Percentiles rank a stretch among this genome's conserved stretches.
phyloP scores from a whole-genome alignment of 2,888 invertebrate species.

The Euproctis similis region DNA sequence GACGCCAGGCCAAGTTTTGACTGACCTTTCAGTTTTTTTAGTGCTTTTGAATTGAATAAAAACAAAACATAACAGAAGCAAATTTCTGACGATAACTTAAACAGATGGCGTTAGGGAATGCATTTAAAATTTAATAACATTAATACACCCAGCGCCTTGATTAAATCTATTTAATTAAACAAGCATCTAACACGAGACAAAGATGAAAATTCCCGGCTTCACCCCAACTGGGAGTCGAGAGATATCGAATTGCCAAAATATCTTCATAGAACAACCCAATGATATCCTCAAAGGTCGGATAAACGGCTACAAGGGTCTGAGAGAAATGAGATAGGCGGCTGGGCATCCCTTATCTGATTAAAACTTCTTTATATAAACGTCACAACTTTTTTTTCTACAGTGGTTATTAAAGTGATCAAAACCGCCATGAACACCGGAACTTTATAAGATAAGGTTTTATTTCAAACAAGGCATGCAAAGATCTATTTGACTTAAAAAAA shows the following conservation, averaged over 20 bases:
- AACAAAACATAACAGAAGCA: no score
- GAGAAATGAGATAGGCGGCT: slow-evolving; percentile 25
- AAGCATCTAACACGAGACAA: slow-evolving; percentile 39
- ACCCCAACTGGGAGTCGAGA: slow-evolving; percentile 35
- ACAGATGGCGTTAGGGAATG: slow-evolving; percentile 16
- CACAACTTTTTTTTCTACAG: no score
- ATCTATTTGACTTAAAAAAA: no score
- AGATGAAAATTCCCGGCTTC: slow-evolving; percentile 39
- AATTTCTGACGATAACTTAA: no score
- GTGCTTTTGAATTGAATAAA: no score
- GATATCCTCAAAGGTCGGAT: slow-evolving; percentile 27
- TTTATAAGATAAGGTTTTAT: no score
- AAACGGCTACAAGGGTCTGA: slow-evolving; percentile 30
- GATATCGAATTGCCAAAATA: slow-evolving; percentile 44
- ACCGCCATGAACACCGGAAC: no score
- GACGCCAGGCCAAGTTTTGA: no score
- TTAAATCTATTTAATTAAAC: slow-evolving; percentile 49
- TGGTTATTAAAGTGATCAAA: no score
- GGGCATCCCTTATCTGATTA: slow-evolving; percentile 28
- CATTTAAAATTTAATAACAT: slow-evolving; percentile 29
- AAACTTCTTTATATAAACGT: slow-evolving; percentile 25
- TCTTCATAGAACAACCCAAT: slow-evolving; percentile 27
- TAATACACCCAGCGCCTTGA: slow-evolving; percentile 34
- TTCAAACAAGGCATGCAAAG: no score
- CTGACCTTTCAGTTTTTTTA: no score